These are phyloP conservation scores for Hyperoplus immaculatus DNA, from an alignment of 2,797 vertebrate species.

Conservation along the genomic window DNA sequence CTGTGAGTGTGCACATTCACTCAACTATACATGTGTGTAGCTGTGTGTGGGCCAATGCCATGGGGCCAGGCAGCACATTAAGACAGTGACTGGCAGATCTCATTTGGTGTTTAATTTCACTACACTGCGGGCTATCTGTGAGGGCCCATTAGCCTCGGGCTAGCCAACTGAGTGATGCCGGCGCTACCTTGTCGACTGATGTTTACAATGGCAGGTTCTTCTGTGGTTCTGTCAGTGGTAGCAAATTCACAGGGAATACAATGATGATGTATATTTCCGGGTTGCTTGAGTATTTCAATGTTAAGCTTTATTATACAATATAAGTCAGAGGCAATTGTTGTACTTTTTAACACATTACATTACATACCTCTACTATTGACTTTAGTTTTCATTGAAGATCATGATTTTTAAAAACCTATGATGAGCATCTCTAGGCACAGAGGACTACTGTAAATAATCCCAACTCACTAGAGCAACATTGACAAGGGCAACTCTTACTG, in stretches of 20 bases:
- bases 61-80: constrained; percentile 67
- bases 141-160: constrained; percentile 61
- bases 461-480: not conserved
- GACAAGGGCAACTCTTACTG: not conserved
- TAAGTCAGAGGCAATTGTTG: not conserved
- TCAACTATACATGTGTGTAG: constrained; percentile 38
- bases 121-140: constrained; percentile 63
- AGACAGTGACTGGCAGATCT: constrained; percentile 80
- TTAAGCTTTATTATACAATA: not conserved
- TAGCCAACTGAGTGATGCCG: constrained; percentile 44
- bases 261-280: not conserved
- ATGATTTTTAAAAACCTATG: not conserved
- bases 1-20: not conserved
- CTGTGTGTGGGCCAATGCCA: constrained; percentile 57
- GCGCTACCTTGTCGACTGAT: constrained; percentile 29
- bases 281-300: not conserved
- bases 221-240: constrained; percentile 1
- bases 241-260: too few species aligned
- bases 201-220: constrained; percentile 35
- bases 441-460: not conserved
- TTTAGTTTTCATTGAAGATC: not conserved
- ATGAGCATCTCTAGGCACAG: not conserved
- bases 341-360: not conserved
- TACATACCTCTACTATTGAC: not conserved
- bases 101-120: constrained; percentile 82